Conservation (phyloP, 1,140 invertebrate species). For the Gryon sp. region DNA sequence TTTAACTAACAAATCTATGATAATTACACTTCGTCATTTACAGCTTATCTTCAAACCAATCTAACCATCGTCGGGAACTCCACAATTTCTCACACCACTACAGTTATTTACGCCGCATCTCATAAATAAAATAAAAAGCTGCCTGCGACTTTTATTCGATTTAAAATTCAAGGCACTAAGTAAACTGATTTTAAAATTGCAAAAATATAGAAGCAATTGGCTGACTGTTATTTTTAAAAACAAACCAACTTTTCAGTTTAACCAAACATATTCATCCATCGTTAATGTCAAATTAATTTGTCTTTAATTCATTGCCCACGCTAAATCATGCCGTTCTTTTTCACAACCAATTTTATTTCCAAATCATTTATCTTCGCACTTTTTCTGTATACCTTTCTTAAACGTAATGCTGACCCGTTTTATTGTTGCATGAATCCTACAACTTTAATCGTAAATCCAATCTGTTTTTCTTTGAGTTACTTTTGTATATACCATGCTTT, state of each 20-base stretch:
- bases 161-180: slow-evolving; percentile 56
- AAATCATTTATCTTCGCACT: slow-evolving; percentile 36
- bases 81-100: slow-evolving; percentile 23
- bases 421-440: slow-evolving; percentile 9
- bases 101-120: slow-evolving; percentile 32
- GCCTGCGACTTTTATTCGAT: slow-evolving; percentile 72
- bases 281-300: not conserved
- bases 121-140: slow-evolving; percentile 65
- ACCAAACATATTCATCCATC: not conserved
- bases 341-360: slow-evolving; percentile 3
- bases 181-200: slow-evolving; percentile 61
- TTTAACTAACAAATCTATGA: slow-evolving; percentile 50
- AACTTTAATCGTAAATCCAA: slow-evolving; percentile 57
- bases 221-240: slow-evolving; percentile 10
- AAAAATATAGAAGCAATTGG: slow-evolving; percentile 43
- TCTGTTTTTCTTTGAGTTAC: slow-evolving; percentile 54
- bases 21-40: slow-evolving; percentile 50
- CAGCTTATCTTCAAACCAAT: slow-evolving; percentile 39
- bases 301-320: not conserved
- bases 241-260: not conserved
- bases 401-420: slow-evolving; percentile 37
- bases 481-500: slow-evolving; percentile 36
- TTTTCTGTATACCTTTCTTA: slow-evolving; percentile 29
- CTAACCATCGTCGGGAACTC: slow-evolving; percentile 9
- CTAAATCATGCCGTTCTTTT: slow-evolving; percentile 23